Evolutionary conservation across 2,888 invertebrate species (phyloP).

Genomic region (Pyrocoelia pectoralis): DNA sequence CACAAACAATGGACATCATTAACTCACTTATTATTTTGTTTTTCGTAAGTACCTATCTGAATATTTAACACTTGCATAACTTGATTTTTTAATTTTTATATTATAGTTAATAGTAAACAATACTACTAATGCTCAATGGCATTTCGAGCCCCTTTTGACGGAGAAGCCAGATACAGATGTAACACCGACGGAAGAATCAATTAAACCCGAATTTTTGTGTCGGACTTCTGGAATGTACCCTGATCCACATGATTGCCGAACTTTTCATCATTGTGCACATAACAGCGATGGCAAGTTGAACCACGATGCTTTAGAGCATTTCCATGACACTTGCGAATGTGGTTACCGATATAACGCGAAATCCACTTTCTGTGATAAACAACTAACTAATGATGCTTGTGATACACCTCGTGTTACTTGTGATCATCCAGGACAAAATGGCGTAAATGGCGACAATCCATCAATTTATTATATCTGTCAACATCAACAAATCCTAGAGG

Average conservation of each 20-base stretch:
- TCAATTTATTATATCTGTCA: slow-evolving; percentile 3
- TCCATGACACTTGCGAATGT: not conserved
- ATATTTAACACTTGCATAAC: too few relatives aligned
- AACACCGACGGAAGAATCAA: too few relatives aligned
- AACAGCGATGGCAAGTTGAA: too few relatives aligned
- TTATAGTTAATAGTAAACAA: too few relatives aligned
- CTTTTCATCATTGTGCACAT: not conserved
- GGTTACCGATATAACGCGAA: not conserved
- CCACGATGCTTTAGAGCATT: not conserved
- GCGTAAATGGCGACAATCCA: not conserved
- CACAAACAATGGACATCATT: too few relatives aligned
- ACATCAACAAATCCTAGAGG: not conserved
- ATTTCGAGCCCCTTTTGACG: too few relatives aligned
- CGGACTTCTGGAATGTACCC: not conserved
- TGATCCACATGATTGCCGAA: slow-evolving; percentile 3
- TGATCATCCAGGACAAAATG: not conserved
- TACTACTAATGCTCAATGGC: too few relatives aligned
- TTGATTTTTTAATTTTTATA: too few relatives aligned
- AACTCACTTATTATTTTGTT: too few relatives aligned
- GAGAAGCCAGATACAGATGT: too few relatives aligned
- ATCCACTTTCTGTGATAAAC: not conserved
- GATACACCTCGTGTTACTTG: not conserved
- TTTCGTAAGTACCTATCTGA: too few relatives aligned
- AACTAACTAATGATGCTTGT: not conserved
- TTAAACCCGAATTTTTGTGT: not conserved